Base-by-base conservation (phyloP, 2,113 vertebrate species). In the Monarcha castaneiventris region DNA sequence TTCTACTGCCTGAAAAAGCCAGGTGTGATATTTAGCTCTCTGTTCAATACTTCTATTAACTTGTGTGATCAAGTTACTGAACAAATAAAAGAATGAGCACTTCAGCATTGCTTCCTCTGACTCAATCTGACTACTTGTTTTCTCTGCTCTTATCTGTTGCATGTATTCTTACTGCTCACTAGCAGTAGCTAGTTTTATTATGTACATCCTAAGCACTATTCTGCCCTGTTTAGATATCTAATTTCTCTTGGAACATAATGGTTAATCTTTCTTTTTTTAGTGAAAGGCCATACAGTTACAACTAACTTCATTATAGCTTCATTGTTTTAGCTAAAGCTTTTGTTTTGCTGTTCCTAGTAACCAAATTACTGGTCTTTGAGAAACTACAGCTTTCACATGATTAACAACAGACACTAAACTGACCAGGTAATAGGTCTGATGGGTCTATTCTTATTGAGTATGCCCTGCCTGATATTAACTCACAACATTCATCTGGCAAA, bases 81-180 rank as follows among this genome's bases (percentile, higher is more conserved):
- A 81, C 61, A 90, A 90, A 80, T 58, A 90, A 68, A 82, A 90
- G 83, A 89, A 83, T 5, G 35, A 88, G 27, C 17, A 39, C 54
- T 81, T 84, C 68, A 75, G 48, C 39, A 44, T 33, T 72, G 39
- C 69, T 87, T 91, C 52, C 73, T 93, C 86, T 93, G 91, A 95
- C 87, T 93, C 89, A 94, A 56, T 25, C 69, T 92, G 90, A 94
- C 73, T 86, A 71, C 37, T 86, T 88, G 46, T 88, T 97, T 94
- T 90, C 64, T 62, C 75, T 83, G 49, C 69, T 90, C 25, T 79
- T 79, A 79, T 17, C 48, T n/a, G 7, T 52, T 84, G 29, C 30
- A 25, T 21, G 5, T 48, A 30, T 71, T 90, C 64, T 63, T 81
- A 71, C 44, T 58, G 72, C 68, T 93, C 51, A 29, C 29, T 88